Conservation (phyloP, 2,113 vertebrate genomes). For the Octodon degus region DNA sequence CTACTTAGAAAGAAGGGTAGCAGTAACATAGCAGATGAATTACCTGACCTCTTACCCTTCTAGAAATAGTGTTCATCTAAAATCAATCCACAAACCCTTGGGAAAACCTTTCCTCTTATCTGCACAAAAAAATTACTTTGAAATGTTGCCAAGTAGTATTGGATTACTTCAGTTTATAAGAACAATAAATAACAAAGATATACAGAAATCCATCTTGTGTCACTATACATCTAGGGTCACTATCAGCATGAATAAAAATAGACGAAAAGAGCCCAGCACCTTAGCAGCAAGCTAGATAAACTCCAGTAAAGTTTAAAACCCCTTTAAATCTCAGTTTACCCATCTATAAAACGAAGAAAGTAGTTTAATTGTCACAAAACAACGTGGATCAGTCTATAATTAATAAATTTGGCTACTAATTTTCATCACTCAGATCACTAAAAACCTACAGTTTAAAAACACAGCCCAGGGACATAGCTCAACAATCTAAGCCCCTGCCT, state of each 20-base stretch:
- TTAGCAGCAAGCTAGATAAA: not conserved
- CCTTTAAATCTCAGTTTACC: not conserved
- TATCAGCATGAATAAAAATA: constrained; percentile 1
- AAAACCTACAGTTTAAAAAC: not conserved
- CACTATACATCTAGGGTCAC: not conserved
- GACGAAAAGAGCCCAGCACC: not conserved
- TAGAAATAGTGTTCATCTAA: not conserved
- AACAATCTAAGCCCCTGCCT: no score
- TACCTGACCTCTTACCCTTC: not conserved
- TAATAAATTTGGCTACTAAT: constrained; percentile 11
- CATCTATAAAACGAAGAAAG: constrained; percentile 21
- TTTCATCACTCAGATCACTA: not conserved
- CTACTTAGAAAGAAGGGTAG: not conserved
- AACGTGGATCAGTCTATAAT: not conserved
- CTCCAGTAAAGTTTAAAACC: not conserved
- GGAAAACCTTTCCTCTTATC: not conserved
- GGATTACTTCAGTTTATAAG: not conserved
- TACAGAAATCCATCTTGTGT: not conserved
- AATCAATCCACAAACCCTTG: not conserved
- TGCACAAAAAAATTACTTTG: not conserved
- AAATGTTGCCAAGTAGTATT: not conserved
- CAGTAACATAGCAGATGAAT: not conserved
- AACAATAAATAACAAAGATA: not conserved
- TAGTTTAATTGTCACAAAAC: not conserved
- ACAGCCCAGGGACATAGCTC: not conserved